Percentiles rank a stretch among this genome's conserved stretches.
These are phyloP conservation scores for Amphipyra tragopoginis DNA, from an alignment of 2,888 invertebrate genomes.

Conservation along the genomic window DNA sequence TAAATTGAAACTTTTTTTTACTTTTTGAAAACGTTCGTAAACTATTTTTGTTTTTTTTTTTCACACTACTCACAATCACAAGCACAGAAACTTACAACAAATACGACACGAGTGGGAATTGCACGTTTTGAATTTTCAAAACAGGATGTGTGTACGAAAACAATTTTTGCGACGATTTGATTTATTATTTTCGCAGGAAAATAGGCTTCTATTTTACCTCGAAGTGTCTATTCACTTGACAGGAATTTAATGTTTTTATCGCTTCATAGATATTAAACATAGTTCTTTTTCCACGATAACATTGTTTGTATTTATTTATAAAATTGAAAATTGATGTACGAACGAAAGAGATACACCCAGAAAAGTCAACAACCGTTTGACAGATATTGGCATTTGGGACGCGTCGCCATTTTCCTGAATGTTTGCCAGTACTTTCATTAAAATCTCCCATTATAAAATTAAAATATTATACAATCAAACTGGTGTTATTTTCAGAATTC, in stretches of 20 bases:
- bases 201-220: constrained; percentile 23
- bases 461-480: too few relatives aligned
- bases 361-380: constrained; percentile 88
- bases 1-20: constrained; percentile 1
- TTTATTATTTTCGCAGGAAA: constrained; percentile 47
- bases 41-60: constrained; percentile 17
- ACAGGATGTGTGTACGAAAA: constrained; percentile 72
- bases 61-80: constrained; percentile 34
- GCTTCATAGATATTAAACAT: constrained; percentile 34
- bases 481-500: background rate
- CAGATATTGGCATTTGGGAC: constrained; percentile 65
- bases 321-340: constrained; percentile 36
- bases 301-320: constrained; percentile 37
- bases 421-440: constrained; percentile 52
- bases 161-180: constrained; percentile 56
- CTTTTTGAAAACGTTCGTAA: background rate
- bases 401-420: constrained; percentile 70
- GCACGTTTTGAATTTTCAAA: constrained; percentile 58
- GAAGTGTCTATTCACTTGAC: constrained; percentile 23
- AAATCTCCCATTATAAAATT: too few relatives aligned
- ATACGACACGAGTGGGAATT: constrained; percentile 24
- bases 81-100: constrained; percentile 52
- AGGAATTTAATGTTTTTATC: constrained; percentile 28
- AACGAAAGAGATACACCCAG: constrained; percentile 64
- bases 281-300: constrained; percentile 20